phyloP scores from a whole-genome alignment of 53 echinoderm and acorn worm species.

The Astropecten irregularis region DNA sequence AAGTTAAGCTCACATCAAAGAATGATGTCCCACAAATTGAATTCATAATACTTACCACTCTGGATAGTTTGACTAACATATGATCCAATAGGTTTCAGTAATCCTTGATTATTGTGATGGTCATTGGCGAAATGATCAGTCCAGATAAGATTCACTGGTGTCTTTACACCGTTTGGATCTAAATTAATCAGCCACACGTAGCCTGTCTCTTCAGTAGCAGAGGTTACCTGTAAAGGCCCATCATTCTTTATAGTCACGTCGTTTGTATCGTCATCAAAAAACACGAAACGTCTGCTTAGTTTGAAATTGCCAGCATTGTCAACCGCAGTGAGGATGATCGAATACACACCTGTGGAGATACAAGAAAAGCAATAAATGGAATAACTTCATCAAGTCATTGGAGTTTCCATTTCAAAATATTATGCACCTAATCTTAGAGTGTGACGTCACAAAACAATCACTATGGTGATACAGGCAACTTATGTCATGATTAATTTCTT shows the following conservation, averaged over 20 bases:
- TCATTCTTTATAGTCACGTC: neutral
- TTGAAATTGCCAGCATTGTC: constrained; percentile 44
- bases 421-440: too few species aligned
- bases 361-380: neutral
- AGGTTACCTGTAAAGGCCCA: constrained; percentile 22
- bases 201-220: constrained; percentile 41
- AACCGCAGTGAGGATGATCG: constrained; percentile 27
- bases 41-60: too few species aligned
- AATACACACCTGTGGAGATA: constrained; percentile 48
- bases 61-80: neutral
- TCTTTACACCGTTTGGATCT: neutral
- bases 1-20: too few species aligned
- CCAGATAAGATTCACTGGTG: constrained; percentile 44
- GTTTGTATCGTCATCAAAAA: constrained; percentile 40
- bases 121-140: constrained; percentile 39
- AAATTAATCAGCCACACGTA: constrained; percentile 44
- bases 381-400: neutral
- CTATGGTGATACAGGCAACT: too few species aligned
- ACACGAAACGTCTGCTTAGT: constrained; percentile 50
- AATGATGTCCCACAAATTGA: too few species aligned
- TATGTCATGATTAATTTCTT: too few species aligned
- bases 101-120: constrained; percentile 17
- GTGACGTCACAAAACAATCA: too few species aligned
- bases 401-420: too few species aligned
- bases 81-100: constrained; percentile 46